Evolutionary conservation across 2,113 vertebrate species (phyloP).

Genomic region (Mastomys natalensis): DNA sequence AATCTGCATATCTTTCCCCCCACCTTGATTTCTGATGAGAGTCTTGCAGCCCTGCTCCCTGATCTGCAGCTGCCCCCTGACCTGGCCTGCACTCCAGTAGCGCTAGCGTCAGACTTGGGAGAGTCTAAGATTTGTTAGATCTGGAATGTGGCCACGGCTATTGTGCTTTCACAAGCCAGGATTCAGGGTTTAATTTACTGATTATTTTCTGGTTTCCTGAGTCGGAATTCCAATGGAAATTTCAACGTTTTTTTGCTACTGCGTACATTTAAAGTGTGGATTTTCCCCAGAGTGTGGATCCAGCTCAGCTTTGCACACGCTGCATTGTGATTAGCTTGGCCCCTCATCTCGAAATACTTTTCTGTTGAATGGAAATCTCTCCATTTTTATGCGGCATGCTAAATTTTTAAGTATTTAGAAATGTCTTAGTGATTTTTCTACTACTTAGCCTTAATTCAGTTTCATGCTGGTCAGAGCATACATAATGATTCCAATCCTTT

Average conservation of each 20-base stretch:
- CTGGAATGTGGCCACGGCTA: background rate
- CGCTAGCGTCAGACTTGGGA: background rate
- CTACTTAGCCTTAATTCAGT: background rate
- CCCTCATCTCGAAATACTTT: background rate
- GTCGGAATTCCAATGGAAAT: background rate
- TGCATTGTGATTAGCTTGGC: background rate
- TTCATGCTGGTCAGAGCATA: slow-evolving; percentile 6
- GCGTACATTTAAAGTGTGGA: background rate
- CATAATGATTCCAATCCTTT: background rate
- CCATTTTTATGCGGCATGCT: background rate
- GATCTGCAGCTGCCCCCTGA: background rate
- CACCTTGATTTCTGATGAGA: background rate
- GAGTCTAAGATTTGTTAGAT: background rate
- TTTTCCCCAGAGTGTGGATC: background rate
- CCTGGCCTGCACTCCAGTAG: background rate
- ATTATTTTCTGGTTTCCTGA: slow-evolving; percentile 1
- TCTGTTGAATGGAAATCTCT: background rate
- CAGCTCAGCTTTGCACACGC: background rate
- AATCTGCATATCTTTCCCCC: background rate
- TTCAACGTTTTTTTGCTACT: background rate
- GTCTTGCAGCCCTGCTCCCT: background rate
- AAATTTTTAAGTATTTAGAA: background rate
- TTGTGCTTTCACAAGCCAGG: background rate
- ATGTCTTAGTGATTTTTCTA: background rate
- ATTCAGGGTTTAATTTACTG: background rate